A percentile compares a stretch with the other conserved stretches of the same genome.
phyloP scores from a whole-genome alignment of 2,888 invertebrate species.

The Tubulanus polymorphus region DNA sequence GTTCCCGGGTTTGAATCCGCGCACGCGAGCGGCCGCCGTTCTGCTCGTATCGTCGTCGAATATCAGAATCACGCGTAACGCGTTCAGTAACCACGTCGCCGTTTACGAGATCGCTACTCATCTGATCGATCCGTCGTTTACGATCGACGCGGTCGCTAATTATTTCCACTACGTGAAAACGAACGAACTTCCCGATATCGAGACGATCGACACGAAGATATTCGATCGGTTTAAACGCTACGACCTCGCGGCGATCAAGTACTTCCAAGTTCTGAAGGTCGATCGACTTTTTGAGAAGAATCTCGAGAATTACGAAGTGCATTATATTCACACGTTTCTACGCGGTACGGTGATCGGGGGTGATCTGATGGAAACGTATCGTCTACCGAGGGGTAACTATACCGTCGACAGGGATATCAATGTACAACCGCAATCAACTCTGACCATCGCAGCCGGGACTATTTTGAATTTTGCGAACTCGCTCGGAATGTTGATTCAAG shows the following conservation, averaged over 20 bases:
- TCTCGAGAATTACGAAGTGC: slow-evolving; percentile 74
- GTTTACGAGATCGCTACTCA: slow-evolving; percentile 94
- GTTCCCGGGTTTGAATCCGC: slow-evolving; percentile 76
- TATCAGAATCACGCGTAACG: slow-evolving; percentile 82
- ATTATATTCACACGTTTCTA: slow-evolving; percentile 64
- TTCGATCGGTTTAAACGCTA: slow-evolving; percentile 59
- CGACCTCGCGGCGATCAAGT: slow-evolving; percentile 86
- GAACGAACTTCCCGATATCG: slow-evolving; percentile 20
- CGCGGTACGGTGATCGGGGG: slow-evolving; percentile 39
- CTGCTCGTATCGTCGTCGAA: slow-evolving; percentile 89
- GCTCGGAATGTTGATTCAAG: slow-evolving; percentile 88
- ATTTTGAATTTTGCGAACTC: slow-evolving; percentile 81
- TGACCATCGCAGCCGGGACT: slow-evolving; percentile 83
- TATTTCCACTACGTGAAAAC: slow-evolving; percentile 69
- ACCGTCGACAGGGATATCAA: slow-evolving; percentile 90
- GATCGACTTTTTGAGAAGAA: slow-evolving; percentile 84
- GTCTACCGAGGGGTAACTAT: slow-evolving; percentile 57
- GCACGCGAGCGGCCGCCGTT: slow-evolving; percentile 88
- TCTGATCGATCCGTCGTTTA: slow-evolving; percentile 86
- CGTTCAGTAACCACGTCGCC: slow-evolving; percentile 81
- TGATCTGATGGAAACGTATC: slow-evolving; percentile 26
- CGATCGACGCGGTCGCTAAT: slow-evolving; percentile 89
- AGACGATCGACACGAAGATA: slow-evolving; percentile 32
- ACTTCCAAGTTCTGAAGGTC: slow-evolving; percentile 83
- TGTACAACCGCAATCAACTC: slow-evolving; percentile 84